Conservation (phyloP, 2,113 vertebrate species). For the Anarrhichthys ocellatus region DNA sequence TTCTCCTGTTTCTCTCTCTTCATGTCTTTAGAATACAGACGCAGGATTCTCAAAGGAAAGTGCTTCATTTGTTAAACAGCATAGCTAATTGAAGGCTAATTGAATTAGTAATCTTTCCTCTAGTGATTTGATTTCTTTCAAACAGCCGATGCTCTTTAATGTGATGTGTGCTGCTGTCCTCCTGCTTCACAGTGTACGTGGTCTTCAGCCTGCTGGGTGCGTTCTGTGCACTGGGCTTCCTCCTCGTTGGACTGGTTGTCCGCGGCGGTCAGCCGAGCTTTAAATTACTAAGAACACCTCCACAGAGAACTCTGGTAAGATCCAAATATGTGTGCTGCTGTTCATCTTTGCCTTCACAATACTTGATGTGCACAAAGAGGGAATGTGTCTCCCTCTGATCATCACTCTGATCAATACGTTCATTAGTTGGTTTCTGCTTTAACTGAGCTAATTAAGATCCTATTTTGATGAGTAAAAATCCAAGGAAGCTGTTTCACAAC, state of each 20-base stretch:
- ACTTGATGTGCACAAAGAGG: not conserved
- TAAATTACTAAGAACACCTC: not conserved
- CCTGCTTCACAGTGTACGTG: slow-evolving; percentile 35
- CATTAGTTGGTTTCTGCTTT: not conserved
- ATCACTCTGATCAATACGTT: not conserved
- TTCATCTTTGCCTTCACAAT: not conserved
- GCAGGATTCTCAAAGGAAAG: not conserved
- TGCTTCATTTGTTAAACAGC: not conserved
- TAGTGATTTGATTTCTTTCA: not conserved
- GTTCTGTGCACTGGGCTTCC: slow-evolving; percentile 11
- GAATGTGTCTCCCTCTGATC: no score
- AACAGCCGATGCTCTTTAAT: not conserved
- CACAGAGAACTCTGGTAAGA: slow-evolving; percentile 25
- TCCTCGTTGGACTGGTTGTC: slow-evolving; percentile 22
- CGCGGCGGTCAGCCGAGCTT: slow-evolving; percentile 4
- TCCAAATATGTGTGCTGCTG: not conserved
- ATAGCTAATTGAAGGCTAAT: not conserved
- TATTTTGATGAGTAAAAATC: not conserved
- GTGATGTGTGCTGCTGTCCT: not conserved
- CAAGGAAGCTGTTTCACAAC: no score
- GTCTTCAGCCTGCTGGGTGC: slow-evolving; percentile 34
- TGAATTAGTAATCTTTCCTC: not conserved
- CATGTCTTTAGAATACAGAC: not conserved
- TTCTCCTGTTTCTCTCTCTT: not conserved
- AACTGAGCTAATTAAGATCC: not conserved